phyloP scores from a whole-genome alignment of 2,797 vertebrate genomes.

The Crax fasciolata region DNA sequence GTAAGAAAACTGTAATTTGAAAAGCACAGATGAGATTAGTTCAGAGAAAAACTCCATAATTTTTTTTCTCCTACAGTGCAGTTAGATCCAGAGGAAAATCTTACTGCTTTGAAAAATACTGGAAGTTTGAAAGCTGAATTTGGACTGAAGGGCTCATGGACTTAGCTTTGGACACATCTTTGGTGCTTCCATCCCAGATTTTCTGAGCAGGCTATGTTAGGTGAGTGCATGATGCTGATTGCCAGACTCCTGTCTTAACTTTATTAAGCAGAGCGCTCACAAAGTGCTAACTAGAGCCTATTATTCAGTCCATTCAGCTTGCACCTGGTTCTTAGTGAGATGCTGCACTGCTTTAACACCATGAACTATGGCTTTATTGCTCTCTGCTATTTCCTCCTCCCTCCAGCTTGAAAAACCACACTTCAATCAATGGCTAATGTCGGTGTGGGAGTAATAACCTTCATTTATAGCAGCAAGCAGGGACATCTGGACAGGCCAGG shows the following conservation, averaged over 20 bases:
- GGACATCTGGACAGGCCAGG: constrained; percentile 77
- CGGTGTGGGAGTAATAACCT: constrained; percentile 76
- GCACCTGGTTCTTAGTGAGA: constrained; percentile 76
- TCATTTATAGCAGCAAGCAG: constrained; percentile 68
- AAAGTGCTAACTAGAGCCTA: constrained; percentile 24
- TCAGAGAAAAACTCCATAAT: not conserved
- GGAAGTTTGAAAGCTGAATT: not conserved
- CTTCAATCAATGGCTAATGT: constrained; percentile 78
- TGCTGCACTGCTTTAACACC: constrained; percentile 61
- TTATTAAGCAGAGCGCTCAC: constrained; percentile 24
- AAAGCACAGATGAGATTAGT: not conserved
- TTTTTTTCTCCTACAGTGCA: not conserved
- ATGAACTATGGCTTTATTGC: constrained; percentile 76
- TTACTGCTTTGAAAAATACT: not conserved
- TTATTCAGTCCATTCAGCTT: constrained; percentile 67
- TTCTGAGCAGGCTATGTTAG: not conserved
- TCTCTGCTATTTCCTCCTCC: constrained; percentile 70
- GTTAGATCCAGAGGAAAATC: not conserved
- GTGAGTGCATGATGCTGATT: not conserved
- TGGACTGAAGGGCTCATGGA: not conserved
- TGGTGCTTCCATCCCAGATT: not conserved
- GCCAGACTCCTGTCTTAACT: not conserved
- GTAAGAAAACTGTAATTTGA: not conserved
- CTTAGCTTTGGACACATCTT: not conserved
- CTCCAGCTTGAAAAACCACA: constrained; percentile 72